Evolutionary conservation across 2,888 invertebrate species (phyloP).

Genomic region (Volucella inflata): DNA sequence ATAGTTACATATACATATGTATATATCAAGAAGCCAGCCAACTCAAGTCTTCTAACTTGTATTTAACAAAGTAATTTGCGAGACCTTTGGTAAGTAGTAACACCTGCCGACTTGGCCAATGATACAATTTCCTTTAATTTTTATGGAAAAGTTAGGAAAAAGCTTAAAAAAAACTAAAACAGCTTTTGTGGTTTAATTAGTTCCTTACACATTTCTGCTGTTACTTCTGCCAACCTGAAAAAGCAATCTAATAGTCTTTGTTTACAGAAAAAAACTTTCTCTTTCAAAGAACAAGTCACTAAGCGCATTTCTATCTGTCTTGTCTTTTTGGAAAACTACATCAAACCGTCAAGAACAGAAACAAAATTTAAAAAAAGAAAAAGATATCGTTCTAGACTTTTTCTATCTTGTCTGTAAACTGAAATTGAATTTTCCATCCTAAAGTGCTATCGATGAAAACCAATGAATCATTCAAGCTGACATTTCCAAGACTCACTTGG

Average conservation of each 20-base stretch:
- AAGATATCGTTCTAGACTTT: not conserved
- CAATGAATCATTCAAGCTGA: slow-evolving; percentile 62
- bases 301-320: slow-evolving; percentile 24
- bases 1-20: no score
- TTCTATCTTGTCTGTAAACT: slow-evolving; percentile 22
- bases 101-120: no score
- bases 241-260: slow-evolving; percentile 1
- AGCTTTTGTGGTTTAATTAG: no score
- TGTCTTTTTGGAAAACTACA: slow-evolving; percentile 21
- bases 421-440: slow-evolving; percentile 63
- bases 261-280: not conserved
- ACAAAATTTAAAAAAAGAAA: not conserved
- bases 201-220: no score
- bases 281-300: slow-evolving; percentile 4
- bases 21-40: no score
- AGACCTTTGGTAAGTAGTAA: no score
- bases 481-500: slow-evolving; percentile 34
- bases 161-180: no score
- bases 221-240: not conserved
- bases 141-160: no score
- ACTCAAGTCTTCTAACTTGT: no score
- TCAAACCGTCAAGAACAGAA: slow-evolving; percentile 35
- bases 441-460: slow-evolving; percentile 62
- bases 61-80: no score
- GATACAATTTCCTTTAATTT: no score